Evolutionary conservation across 2,888 invertebrate genomes (phyloP).

Genomic region (Ophion ellenae): DNA sequence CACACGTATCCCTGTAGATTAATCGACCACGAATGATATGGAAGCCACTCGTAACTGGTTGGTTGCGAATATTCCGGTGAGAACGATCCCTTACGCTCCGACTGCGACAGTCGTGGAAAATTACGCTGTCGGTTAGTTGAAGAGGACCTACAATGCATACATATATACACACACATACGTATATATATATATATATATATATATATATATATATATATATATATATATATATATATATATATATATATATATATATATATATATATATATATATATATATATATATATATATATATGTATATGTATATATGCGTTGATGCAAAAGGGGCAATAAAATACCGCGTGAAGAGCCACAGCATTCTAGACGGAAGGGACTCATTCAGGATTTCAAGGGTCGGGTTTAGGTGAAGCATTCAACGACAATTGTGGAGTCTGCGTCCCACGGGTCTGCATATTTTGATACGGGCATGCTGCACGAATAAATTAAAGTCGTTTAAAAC

Average conservation of each 20-base stretch:
- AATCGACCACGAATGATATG: neutral
- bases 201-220: neutral
- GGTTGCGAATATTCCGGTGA: constrained; percentile 37
- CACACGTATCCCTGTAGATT: no score
- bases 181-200: neutral
- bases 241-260: neutral
- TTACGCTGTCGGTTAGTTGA: constrained; percentile 25
- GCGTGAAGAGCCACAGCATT: constrained; percentile 4
- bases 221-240: neutral
- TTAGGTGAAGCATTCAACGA: neutral
- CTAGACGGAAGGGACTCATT: constrained; percentile 58
- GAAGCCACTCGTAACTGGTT: constrained; percentile 49
- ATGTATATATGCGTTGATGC: neutral
- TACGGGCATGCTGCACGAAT: no score
- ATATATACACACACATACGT: neutral
- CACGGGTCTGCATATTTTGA: neutral
- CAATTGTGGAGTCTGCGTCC: neutral
- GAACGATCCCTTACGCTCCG: constrained; percentile 31
- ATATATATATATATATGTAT: neutral
- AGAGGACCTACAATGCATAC: neutral
- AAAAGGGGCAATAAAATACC: constrained; percentile 38
- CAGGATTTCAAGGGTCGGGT: constrained; percentile 12
- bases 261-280: neutral
- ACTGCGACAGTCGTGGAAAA: constrained; percentile 51
- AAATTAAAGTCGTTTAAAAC: neutral